A percentile compares a stretch with the other conserved stretches of the same genome.
These are phyloP conservation scores for Pyrocoelia pectoralis DNA, from an alignment of 2,888 invertebrate species.

Conservation along the genomic window DNA sequence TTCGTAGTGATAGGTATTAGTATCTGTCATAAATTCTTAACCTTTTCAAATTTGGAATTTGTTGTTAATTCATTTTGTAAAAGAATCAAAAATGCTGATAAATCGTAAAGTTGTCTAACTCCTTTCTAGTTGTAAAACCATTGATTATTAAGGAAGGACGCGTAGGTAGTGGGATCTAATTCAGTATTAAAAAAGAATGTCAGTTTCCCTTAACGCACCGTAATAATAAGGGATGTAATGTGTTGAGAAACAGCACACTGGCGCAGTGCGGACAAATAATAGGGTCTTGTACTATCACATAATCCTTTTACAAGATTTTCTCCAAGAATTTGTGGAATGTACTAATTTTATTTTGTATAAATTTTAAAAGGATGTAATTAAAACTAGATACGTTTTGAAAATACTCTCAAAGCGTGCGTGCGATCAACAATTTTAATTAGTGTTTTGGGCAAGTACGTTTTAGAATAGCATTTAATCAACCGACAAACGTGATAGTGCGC, in stretches of 20 bases:
- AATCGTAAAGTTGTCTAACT: too few relatives aligned
- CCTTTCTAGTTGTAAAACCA: too few relatives aligned
- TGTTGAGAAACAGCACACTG: slow-evolving; percentile 25
- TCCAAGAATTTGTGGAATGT: background rate
- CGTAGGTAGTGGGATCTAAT: too few relatives aligned
- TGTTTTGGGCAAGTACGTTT: background rate
- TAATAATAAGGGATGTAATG: slow-evolving; percentile 29
- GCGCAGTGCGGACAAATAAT: slow-evolving; percentile 34
- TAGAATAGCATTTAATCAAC: background rate
- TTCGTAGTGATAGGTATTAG: background rate
- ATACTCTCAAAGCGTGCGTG: background rate
- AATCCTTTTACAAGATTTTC: slow-evolving; percentile 15
- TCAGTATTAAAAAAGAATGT: background rate
- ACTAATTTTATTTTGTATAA: background rate
- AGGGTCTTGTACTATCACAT: slow-evolving; percentile 19
- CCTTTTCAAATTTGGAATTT: too few relatives aligned
- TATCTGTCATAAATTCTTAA: too few relatives aligned
- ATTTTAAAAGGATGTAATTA: background rate
- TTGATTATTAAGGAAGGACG: too few relatives aligned
- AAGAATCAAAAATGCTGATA: too few relatives aligned
- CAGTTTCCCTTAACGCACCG: slow-evolving; percentile 18
- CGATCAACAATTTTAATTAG: background rate
- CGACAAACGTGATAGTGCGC: too few relatives aligned
- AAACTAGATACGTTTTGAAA: background rate
- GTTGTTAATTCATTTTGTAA: too few relatives aligned